phyloP scores from a whole-genome alignment of 2,113 vertebrate species.

The Apodemus sylvaticus region DNA sequence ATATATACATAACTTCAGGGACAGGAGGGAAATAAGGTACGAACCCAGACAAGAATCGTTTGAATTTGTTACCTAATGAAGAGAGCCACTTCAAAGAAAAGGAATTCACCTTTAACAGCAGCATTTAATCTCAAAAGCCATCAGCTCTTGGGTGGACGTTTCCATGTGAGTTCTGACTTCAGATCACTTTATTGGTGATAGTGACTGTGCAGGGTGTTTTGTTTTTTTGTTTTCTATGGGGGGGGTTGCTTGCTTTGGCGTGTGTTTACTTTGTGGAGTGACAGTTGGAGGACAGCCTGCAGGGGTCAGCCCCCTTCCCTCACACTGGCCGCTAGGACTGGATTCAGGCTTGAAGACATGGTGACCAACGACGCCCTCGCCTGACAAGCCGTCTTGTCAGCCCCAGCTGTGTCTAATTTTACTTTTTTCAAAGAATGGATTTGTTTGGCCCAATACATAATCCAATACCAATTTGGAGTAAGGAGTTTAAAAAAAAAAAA shows the following conservation, averaged over 20 bases:
- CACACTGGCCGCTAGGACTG: too few species aligned
- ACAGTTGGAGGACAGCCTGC: background rate
- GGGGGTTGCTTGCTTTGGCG: background rate
- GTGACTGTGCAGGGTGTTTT: background rate
- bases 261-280: background rate
- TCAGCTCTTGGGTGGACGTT: background rate
- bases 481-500: background rate
- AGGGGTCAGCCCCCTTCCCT: background rate
- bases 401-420: background rate
- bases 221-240: too few species aligned
- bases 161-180: background rate
- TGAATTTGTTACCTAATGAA: background rate
- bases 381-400: background rate
- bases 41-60: background rate
- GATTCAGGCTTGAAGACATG: background rate
- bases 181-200: background rate
- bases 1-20: background rate
- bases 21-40: background rate
- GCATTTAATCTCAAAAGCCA: background rate
- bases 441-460: background rate
- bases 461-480: background rate
- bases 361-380: background rate
- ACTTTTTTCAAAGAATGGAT: background rate
- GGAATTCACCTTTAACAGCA: background rate
- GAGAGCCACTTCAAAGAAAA: background rate